Base-by-base conservation (phyloP, 2,797 vertebrate genomes). In the Adrianichthys oophorus region DNA sequence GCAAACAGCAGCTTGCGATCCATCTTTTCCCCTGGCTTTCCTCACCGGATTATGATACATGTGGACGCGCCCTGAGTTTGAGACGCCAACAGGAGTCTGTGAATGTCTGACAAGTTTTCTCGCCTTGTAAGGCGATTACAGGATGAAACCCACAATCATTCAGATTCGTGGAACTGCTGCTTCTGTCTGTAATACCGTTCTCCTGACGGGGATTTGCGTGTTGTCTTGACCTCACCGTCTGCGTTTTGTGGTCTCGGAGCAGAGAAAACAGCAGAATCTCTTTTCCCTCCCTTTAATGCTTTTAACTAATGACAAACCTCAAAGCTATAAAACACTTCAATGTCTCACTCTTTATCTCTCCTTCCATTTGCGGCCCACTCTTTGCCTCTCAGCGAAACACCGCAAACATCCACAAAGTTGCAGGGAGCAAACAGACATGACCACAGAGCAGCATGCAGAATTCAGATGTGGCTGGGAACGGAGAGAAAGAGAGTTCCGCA, bases 351-450 rank as follows among this genome's bases (percentile, higher is more conserved):
- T 54, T 75, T 57, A 72, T 78, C 70, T 66, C 56, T 16, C 21
- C 15, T 15, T 60, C 57, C 61, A 14, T 51, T 68, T 51, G 48
- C 41, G 15, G 18, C 7, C 40, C 45, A 26, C 43, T 47, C 41
- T 41, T 53, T 17, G 15, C 17, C 32, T 15, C 26, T 48, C 17
- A 32, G n/a, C 18, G 41, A 56, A 70, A 48, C 53, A 61, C 57
- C 3, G n/a, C 48, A 62, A 65, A 70, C 62, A 70, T 79, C 65
- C 4, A 45, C 73, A 67, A 84, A 88, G 77, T 80, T 85, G 56
- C 62, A 4, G 12, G 42, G 52, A 56, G 64, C 59, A 82, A 86
- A 81, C 80, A 80, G 57, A 74, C 53, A 60, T 19, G 7, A 61
- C 8, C 63, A 37, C 53, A 41, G 32, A 62, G 42, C 63, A 49